Percentiles rank a stretch among this genome's conserved stretches.
phyloP scores from a whole-genome alignment of 1,140 invertebrate genomes.

The Gryon sp. region DNA sequence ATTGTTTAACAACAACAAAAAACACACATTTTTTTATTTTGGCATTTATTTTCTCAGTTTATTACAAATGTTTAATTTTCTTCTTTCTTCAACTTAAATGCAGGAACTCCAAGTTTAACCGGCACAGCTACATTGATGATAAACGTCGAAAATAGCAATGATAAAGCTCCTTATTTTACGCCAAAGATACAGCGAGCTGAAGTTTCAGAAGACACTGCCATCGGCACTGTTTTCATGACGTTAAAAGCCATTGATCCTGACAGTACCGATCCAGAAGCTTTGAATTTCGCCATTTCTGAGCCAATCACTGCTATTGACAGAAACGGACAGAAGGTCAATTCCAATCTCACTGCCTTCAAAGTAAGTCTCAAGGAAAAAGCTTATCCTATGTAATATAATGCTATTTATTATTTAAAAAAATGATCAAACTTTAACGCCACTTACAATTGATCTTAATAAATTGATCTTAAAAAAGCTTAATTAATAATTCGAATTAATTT shows the following conservation, averaged over 20 bases:
- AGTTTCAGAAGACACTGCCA: slow-evolving; percentile 88
- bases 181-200: slow-evolving; percentile 90
- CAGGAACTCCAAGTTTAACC: slow-evolving; percentile 87
- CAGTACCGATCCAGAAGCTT: slow-evolving; percentile 83
- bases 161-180: slow-evolving; percentile 92
- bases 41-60: too few species aligned
- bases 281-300: slow-evolving; percentile 87
- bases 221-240: slow-evolving; percentile 86
- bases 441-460: too few species aligned
- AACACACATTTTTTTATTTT: too few species aligned
- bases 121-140: slow-evolving; percentile 89
- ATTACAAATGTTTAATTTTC: not conserved
- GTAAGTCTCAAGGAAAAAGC: too few species aligned
- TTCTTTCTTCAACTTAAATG: slow-evolving; percentile 45
- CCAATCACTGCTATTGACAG: slow-evolving; percentile 89
- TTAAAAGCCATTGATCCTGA: slow-evolving; percentile 91
- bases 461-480: too few species aligned
- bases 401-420: too few species aligned
- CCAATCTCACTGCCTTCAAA: slow-evolving; percentile 73
- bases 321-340: slow-evolving; percentile 87
- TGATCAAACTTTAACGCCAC: too few species aligned
- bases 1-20: too few species aligned
- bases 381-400: too few species aligned
- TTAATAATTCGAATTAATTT: too few species aligned
- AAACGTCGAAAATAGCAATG: slow-evolving; percentile 91